Evolutionary conservation across 2,888 invertebrate genomes (phyloP).

Genomic region (Watsonalla cultraria): DNA sequence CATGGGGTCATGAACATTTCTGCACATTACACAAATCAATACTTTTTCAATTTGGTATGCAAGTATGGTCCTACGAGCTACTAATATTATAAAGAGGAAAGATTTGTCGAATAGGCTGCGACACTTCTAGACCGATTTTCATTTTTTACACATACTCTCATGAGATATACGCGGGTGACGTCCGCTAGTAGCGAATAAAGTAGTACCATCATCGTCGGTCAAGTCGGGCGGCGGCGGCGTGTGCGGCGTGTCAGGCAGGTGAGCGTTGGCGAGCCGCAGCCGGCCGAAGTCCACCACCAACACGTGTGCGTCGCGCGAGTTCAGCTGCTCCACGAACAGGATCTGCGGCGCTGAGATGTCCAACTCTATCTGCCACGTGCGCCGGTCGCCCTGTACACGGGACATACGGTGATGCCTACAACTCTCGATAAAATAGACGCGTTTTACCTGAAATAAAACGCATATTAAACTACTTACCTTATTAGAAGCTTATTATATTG

Average conservation of each 20-base stretch:
- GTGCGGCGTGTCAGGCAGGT: slow-evolving; percentile 14
- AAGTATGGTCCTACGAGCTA: too few relatives aligned
- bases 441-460: too few relatives aligned
- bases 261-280: slow-evolving; percentile 78
- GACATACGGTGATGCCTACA: neutral
- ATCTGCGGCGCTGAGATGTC: slow-evolving; percentile 97
- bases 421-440: too few relatives aligned
- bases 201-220: slow-evolving; percentile 43
- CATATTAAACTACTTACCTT: too few relatives aligned
- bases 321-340: slow-evolving; percentile 90
- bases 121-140: too few relatives aligned
- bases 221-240: slow-evolving; percentile 38
- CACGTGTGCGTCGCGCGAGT: slow-evolving; percentile 85
- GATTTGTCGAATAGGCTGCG: too few relatives aligned
- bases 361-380: slow-evolving; percentile 91
- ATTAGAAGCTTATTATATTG: too few relatives aligned
- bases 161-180: too few relatives aligned
- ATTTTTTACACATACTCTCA: too few relatives aligned
- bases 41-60: too few relatives aligned
- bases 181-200: too few relatives aligned
- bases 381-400: slow-evolving; percentile 77
- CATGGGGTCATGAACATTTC: slow-evolving; percentile 91
- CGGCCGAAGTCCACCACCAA: slow-evolving; percentile 95
- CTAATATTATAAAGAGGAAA: too few relatives aligned
- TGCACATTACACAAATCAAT: slow-evolving; percentile 16